Conservation (phyloP, 2,888 invertebrate genomes). For the Meganola albula region DNA sequence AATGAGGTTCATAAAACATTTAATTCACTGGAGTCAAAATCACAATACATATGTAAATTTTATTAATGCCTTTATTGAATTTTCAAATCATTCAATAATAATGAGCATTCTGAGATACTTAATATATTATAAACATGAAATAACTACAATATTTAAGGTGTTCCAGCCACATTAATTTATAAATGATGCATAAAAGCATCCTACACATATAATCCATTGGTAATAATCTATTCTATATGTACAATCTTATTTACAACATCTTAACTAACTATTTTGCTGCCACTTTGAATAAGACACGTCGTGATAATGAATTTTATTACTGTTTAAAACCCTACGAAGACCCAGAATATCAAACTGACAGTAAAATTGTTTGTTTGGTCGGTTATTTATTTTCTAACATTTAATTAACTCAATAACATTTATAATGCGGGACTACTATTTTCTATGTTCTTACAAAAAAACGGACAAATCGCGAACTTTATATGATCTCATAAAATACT, state of each 20-base stretch:
- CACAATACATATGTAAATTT: constrained; percentile 17
- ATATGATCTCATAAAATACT: too few species aligned
- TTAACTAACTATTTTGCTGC: constrained; percentile 39
- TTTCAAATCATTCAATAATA: constrained; percentile 15
- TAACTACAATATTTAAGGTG: constrained; percentile 22
- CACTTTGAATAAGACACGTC: constrained; percentile 42
- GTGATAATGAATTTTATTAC: constrained; percentile 31
- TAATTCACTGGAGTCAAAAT: constrained; percentile 22
- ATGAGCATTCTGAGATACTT: constrained; percentile 25
- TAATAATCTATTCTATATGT: constrained; percentile 58
- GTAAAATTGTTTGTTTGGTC: constrained; percentile 28
- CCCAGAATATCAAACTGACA: constrained; percentile 32
- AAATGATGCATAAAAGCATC: constrained; percentile 55
- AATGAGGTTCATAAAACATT: constrained; percentile 20
- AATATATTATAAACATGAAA: constrained; percentile 29
- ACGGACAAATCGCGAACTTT: too few species aligned
- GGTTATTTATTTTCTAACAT: constrained; percentile 25
- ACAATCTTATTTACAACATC: constrained; percentile 56
- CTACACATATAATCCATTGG: constrained; percentile 57
- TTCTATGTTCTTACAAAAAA: too few species aligned
- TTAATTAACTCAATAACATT: too few species aligned
- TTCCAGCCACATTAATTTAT: constrained; percentile 47
- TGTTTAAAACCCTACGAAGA: constrained; percentile 28
- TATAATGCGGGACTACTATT: too few species aligned
- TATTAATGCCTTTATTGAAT: constrained; percentile 28